Base-by-base conservation (phyloP, 2,797 vertebrate species). In the Pitangus sulphuratus region DNA sequence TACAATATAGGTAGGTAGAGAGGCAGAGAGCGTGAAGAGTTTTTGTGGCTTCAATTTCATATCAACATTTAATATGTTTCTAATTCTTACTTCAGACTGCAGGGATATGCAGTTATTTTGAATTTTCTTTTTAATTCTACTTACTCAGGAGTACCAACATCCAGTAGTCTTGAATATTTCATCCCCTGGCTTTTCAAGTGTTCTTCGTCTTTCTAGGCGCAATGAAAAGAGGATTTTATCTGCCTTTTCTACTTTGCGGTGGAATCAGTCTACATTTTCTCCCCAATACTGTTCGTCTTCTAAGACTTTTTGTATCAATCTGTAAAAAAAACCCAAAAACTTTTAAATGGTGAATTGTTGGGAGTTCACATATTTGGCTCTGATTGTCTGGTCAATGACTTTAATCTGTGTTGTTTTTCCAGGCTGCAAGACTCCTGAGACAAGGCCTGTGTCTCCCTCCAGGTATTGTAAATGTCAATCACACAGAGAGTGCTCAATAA, bases 381-480 rank as follows among this genome's bases (percentile, higher is more conserved):
- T 44, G 18, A 26, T 68, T 85, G 25, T 77, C 64, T 96, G 87
- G 65, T 24, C 64, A 69, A 33, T 35, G 65, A 60, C 47, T 91
- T 65, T 35, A 70, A 80, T 56, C 75, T 68, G 18, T 80, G 56
- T 60, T 90, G 22, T 78, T 94, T 88, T 89, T 95, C 68, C 47
- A 84, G 82, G 42, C 82, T 89, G 44, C 4, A 5, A 84, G 48
- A 39, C 87, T 45, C 71, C 53, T 80, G 86, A 85, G 83, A 64
- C 39, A 70, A 47, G 11, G 25, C 48, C 65, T 87, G 4, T 65
- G 28, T 69, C 39, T 89, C 51, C 57, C 72, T 87, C 39, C 0
- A 24, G 54, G 87, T 71, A 22, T 64, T 81, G 42, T 91, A 92
- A 96, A 96, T 78, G 95, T 92, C 95, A 93, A 5, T 94, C 79